phyloP scores from a whole-genome alignment of 2,888 invertebrate species.

The Gasteruption jaculator region DNA sequence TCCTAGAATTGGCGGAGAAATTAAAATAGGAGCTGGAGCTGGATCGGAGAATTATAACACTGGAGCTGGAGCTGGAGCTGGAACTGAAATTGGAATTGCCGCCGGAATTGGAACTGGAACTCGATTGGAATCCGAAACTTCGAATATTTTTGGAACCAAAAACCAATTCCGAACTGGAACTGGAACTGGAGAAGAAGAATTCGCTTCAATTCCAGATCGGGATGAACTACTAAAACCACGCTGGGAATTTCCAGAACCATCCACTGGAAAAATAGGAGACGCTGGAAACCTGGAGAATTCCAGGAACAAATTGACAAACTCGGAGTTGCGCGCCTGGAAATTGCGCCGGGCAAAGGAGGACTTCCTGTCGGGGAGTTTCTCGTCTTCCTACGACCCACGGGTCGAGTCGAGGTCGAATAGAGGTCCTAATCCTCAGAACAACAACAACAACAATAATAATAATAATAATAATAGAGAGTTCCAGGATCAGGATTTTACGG shows the following conservation, averaged over 20 bases:
- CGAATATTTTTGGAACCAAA: too few relatives aligned
- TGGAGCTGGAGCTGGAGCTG: too few relatives aligned
- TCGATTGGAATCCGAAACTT: too few relatives aligned
- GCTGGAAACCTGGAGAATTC: background rate
- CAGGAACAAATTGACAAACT: slow-evolving; percentile 33
- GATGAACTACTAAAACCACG: slow-evolving; percentile 6
- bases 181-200: slow-evolving; percentile 3
- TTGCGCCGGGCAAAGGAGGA: slow-evolving; percentile 69
- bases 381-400: slow-evolving; percentile 25
- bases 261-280: background rate
- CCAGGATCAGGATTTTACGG: too few relatives aligned
- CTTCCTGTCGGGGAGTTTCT: slow-evolving; percentile 57
- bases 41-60: too few relatives aligned
- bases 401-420: too few relatives aligned
- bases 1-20: too few relatives aligned
- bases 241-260: slow-evolving; percentile 6
- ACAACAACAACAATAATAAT: slow-evolving; percentile 9
- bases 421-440: too few relatives aligned
- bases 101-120: too few relatives aligned
- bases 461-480: slow-evolving; percentile 41
- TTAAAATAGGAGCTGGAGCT: too few relatives aligned
- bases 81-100: too few relatives aligned
- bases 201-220: too few relatives aligned
- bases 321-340: slow-evolving; percentile 57
- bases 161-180: background rate